These are phyloP conservation scores for Capra hircus DNA, from an alignment of 2,113 vertebrate genomes.

Conservation along the genomic window DNA sequence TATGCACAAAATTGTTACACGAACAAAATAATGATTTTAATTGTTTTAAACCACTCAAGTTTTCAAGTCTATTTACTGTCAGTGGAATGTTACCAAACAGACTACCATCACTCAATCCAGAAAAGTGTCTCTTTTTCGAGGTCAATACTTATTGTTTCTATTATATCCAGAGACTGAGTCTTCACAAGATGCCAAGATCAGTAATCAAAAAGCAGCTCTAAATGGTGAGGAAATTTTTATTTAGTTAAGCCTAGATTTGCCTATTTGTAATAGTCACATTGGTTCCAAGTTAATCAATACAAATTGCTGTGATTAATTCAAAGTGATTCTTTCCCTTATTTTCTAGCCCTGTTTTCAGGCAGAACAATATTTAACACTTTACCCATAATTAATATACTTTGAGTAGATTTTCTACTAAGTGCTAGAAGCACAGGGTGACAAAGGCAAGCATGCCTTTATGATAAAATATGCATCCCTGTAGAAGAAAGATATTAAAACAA, in stretches of 20 bases:
- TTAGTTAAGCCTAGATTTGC: not conserved
- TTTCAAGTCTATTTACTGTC: not conserved
- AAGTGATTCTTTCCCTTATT: not conserved
- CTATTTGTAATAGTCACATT: not conserved
- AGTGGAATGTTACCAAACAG: not conserved
- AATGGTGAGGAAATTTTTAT: not conserved
- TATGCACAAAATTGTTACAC: not conserved
- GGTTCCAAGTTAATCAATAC: not conserved
- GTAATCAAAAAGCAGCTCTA: not conserved
- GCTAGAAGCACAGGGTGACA: not conserved
- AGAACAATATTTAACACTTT: not conserved
- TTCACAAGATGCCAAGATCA: not conserved
- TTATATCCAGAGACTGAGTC: not conserved
- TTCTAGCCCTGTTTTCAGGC: not conserved
- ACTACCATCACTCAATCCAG: not conserved
- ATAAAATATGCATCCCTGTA: not conserved
- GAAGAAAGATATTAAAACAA: not conserved
- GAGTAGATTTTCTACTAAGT: not conserved
- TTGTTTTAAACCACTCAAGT: not conserved
- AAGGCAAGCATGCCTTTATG: not conserved
- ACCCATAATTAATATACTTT: not conserved
- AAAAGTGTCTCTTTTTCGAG: not conserved
- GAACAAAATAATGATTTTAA: not conserved
- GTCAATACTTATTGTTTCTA: not conserved
- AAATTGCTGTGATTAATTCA: not conserved